phyloP scores from a whole-genome alignment of 2,797 vertebrate species.

The Kryptolebias ocellatus region DNA sequence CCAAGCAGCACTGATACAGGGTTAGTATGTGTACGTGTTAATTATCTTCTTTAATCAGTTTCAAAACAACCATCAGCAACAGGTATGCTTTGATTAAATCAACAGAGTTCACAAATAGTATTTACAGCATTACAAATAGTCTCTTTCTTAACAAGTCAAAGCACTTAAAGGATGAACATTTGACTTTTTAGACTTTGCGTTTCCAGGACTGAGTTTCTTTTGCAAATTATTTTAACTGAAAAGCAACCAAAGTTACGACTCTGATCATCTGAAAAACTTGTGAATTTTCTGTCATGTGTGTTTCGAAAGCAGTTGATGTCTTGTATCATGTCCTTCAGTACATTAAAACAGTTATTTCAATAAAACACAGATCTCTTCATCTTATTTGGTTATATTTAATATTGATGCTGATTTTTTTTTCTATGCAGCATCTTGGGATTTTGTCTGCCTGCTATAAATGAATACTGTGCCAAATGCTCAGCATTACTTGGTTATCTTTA shows the following conservation, averaged over 20 bases:
- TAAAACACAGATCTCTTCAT: conserved; percentile 6
- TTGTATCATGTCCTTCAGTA: too few relatives aligned
- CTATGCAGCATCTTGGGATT: conserved; percentile 39
- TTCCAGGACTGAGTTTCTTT: too few relatives aligned
- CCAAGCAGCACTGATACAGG: neutral
- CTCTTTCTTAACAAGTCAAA: too few relatives aligned
- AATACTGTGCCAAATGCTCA: conserved; percentile 64
- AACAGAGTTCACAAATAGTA: conserved; percentile 37
- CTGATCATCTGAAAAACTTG: neutral
- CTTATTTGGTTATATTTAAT: conserved; percentile 23
- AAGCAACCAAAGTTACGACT: neutral
- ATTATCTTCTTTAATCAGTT: conserved; percentile 2
- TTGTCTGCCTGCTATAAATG: conserved; percentile 51
- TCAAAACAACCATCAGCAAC: neutral
- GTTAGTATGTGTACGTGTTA: neutral
- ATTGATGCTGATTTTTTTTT: conserved; percentile 39
- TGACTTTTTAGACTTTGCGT: too few relatives aligned
- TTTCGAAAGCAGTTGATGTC: too few relatives aligned
- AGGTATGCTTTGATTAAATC: conserved; percentile 60
- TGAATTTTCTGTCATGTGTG: neutral
- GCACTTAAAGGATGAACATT: too few relatives aligned
- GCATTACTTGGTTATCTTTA: conserved; percentile 64
- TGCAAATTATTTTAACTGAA: neutral
- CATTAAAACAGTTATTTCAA: neutral
- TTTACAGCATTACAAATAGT: too few relatives aligned